These are phyloP conservation scores for Phyllopteryx taeniolatus DNA, from an alignment of 2,113 vertebrate genomes.

Conservation along the genomic window DNA sequence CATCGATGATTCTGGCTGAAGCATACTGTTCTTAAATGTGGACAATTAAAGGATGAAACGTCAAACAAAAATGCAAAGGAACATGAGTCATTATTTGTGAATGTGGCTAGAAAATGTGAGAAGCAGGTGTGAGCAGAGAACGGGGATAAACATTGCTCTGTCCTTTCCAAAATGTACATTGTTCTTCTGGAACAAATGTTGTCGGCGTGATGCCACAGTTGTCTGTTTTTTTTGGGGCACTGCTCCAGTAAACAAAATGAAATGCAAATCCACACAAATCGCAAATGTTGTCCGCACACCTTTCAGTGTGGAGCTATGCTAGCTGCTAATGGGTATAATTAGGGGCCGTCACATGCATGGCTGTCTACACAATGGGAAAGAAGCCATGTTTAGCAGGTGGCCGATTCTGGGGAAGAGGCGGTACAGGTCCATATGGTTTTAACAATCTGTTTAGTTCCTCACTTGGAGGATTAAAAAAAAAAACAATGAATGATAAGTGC, in stretches of 20 bases:
- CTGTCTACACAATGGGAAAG: conserved; percentile 63
- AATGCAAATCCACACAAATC: neutral
- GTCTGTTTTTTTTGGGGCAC: neutral
- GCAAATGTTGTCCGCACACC: neutral
- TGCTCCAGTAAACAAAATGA: neutral
- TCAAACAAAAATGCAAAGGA: neutral
- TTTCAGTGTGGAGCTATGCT: neutral
- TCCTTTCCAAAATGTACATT: neutral
- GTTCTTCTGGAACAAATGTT: neutral
- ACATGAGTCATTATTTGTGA: neutral
- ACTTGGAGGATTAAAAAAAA: conserved; percentile 22
- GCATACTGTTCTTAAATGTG: neutral
- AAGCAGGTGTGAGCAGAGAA: neutral
- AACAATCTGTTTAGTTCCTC: conserved; percentile 55
- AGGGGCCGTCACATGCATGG: conserved; percentile 56
- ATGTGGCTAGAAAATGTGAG: neutral
- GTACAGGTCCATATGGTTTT: conserved; percentile 67
- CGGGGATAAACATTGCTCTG: neutral
- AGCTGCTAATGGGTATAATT: conserved; percentile 65
- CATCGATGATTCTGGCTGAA: neutral
- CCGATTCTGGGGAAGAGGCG: conserved; percentile 47
- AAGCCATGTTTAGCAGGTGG: conserved; percentile 75
- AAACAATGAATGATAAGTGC: conserved; percentile 23
- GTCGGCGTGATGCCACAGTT: neutral
- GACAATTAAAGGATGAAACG: neutral